Evolutionary conservation across 2,113 vertebrate genomes (phyloP).

Genomic region (Ictalurus furcatus): DNA sequence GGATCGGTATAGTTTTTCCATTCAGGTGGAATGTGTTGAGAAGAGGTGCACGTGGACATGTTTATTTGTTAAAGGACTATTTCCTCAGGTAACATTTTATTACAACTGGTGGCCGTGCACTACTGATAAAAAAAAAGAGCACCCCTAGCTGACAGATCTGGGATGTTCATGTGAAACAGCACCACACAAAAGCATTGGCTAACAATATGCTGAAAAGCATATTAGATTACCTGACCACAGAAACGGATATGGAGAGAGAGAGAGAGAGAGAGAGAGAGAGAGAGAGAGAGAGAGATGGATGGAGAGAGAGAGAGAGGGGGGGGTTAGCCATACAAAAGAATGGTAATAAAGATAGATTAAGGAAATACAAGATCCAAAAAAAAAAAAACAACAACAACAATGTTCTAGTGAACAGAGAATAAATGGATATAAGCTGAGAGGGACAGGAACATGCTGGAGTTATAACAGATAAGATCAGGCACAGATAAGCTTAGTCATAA

Average conservation of each 20-base stretch:
- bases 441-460: background rate
- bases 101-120: background rate
- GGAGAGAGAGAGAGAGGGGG: conserved; percentile 24
- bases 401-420: background rate
- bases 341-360: conserved; percentile 26
- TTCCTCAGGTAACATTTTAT: background rate
- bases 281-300: conserved; percentile 1
- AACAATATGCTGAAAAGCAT: conserved; percentile 29
- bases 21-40: background rate
- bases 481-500: conserved; percentile 4
- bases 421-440: conserved; percentile 3
- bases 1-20: background rate
- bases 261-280: conserved; percentile 21
- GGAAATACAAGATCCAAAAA: conserved; percentile 49
- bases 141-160: background rate
- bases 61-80: background rate
- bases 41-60: background rate
- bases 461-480: conserved; percentile 14
- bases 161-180: background rate
- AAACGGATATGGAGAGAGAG: conserved; percentile 3
- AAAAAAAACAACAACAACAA: background rate
- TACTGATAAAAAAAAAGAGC: background rate
- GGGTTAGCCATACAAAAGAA: conserved; percentile 12
- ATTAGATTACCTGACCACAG: conserved; percentile 36
- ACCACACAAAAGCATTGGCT: background rate